Conservation (phyloP, 2,888 invertebrate species). For the Leptura quadrifasciata region DNA sequence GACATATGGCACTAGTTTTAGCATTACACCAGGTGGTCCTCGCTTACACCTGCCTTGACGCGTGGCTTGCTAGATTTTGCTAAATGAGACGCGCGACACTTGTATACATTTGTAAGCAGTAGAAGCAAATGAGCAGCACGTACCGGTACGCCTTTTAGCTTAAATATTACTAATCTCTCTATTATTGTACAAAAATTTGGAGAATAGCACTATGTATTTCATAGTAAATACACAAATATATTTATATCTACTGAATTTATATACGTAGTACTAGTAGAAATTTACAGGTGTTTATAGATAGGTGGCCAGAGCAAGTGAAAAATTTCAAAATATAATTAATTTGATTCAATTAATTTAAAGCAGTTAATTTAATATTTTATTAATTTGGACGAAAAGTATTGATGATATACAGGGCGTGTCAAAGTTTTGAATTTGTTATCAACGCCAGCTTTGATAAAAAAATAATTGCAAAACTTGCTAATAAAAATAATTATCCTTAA, state of each 20-base stretch:
- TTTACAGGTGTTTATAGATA: not conserved
- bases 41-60: constrained; percentile 57
- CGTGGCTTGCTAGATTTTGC: constrained; percentile 56
- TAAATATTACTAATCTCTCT: constrained; percentile 37
- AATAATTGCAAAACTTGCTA: no score
- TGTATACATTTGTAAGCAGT: constrained; percentile 48
- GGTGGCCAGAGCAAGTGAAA: no score
- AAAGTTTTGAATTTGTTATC: no score
- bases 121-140: constrained; percentile 47
- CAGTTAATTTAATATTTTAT: no score
- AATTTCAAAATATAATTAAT: no score
- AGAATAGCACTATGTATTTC: not conserved
- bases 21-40: constrained; percentile 59
- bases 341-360: no score
- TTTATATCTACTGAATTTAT: not conserved
- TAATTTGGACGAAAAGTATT: no score
- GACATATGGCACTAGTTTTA: constrained; percentile 56
- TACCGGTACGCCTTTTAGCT: constrained; percentile 43
- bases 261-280: not conserved
- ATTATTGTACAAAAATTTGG: constrained; percentile 20
- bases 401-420: no score
- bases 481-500: no score
- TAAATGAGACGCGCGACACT: constrained; percentile 48
- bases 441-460: no score
- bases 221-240: not conserved